Evolutionary conservation across 2,113 vertebrate species (phyloP).

Genomic region (Pithys albifrons): DNA sequence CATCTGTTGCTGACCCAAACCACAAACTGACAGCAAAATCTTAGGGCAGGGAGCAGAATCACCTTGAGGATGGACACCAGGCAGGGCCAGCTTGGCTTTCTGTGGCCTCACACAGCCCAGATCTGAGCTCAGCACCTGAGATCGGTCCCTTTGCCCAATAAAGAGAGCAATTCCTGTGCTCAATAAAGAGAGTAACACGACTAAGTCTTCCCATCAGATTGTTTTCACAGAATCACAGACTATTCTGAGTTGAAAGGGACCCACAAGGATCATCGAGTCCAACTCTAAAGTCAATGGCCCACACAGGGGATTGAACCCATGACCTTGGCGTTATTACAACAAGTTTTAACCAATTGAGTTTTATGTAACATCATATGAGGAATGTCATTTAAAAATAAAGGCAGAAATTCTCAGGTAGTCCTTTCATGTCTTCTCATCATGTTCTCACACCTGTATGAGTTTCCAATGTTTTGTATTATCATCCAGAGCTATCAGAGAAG

Average conservation of each 20-base stretch:
- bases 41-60: background rate
- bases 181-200: background rate
- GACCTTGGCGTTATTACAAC: too few species aligned
- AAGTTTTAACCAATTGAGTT: too few species aligned
- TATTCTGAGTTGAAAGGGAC: too few species aligned
- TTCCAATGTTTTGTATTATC: background rate
- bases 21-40: background rate
- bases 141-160: background rate
- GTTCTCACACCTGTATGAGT: rapidly evolving
- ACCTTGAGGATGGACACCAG: background rate
- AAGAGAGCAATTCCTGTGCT: background rate
- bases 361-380: background rate
- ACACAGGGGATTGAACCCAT: too few species aligned
- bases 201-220: background rate
- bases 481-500: background rate
- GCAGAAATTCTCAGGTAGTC: background rate
- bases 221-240: too few species aligned
- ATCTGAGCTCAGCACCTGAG: background rate
- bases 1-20: background rate
- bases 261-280: too few species aligned
- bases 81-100: background rate
- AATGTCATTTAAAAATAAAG: background rate
- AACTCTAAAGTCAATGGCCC: too few species aligned
- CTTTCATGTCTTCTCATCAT: background rate
- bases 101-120: background rate